Evolutionary conservation across 2,888 invertebrate genomes (phyloP).

Genomic region (Stenchaetothrips biformis): DNA sequence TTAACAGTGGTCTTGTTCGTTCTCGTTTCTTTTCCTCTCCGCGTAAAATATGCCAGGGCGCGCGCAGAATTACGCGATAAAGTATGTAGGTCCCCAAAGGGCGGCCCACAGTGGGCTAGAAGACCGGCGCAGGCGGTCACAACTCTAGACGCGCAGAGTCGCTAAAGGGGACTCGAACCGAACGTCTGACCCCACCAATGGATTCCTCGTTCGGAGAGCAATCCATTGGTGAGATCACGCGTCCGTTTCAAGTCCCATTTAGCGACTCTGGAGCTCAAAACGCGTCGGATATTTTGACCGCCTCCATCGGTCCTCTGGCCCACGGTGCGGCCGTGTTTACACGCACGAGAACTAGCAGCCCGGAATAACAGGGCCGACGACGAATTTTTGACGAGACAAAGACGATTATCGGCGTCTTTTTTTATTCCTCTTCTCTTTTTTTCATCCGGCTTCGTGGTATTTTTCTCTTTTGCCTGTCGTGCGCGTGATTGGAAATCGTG

Average conservation of each 20-base stretch:
- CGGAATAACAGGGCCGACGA: neutral
- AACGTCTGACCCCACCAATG: too few species aligned
- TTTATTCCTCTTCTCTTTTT: neutral
- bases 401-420: neutral
- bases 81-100: neutral
- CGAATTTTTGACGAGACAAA: constrained; percentile 18
- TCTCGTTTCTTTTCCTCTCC: neutral
- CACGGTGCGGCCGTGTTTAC: neutral
- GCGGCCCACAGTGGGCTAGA: too few species aligned
- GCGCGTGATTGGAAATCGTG: constrained; percentile 18
- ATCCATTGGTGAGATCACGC: too few species aligned
- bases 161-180: too few species aligned
- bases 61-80: neutral
- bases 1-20: neutral
- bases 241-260: too few species aligned
- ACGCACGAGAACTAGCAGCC: constrained; percentile 14
- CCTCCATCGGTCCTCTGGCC: too few species aligned
- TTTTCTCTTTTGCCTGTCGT: neutral
- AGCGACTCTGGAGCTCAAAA: too few species aligned
- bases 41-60: neutral
- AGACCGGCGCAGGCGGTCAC: too few species aligned
- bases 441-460: neutral
- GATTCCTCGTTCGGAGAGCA: too few species aligned
- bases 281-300: too few species aligned
- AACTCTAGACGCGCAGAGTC: too few species aligned